Conservation (phyloP, 2,113 vertebrate species). For the Salminus brasiliensis region DNA sequence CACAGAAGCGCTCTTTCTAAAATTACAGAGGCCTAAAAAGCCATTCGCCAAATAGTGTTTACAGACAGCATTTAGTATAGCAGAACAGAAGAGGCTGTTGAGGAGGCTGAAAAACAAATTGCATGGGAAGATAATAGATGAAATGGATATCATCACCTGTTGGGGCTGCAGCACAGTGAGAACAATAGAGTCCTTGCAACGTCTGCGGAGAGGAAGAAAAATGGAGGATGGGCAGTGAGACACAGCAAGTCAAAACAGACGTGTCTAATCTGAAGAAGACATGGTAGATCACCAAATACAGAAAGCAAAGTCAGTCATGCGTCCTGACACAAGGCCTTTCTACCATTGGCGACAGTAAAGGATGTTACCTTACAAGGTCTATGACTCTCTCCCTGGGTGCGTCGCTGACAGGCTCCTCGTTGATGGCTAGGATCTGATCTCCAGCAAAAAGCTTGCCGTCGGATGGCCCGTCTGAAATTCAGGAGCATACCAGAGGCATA, state of each 20-base stretch:
- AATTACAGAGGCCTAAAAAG: not conserved
- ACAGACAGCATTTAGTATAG: slow-evolving; percentile 4
- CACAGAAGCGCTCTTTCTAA: not conserved
- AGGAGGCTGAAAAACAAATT: not conserved
- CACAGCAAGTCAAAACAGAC: slow-evolving; percentile 13
- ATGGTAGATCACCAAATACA: slow-evolving; percentile 21
- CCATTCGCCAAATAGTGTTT: not conserved
- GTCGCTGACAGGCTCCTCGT: slow-evolving; percentile 93
- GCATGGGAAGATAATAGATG: slow-evolving; percentile 45
- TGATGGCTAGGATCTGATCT: slow-evolving; percentile 97
- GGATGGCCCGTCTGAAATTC: slow-evolving; percentile 87
- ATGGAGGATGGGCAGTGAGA: slow-evolving; percentile 65
- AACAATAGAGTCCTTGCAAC: slow-evolving; percentile 90
- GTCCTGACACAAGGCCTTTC: slow-evolving; percentile 21
- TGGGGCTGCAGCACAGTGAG: slow-evolving; percentile 94
- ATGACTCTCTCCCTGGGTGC: slow-evolving; percentile 94
- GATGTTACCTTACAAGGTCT: slow-evolving; percentile 95
- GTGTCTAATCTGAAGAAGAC: slow-evolving; percentile 22
- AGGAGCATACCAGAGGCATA: slow-evolving; percentile 34
- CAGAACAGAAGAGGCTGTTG: not conserved
- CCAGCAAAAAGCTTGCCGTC: slow-evolving; percentile 94
- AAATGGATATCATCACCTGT: slow-evolving; percentile 81
- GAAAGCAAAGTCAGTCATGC: slow-evolving; percentile 30
- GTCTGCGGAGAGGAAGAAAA: slow-evolving; percentile 78
- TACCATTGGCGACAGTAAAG: slow-evolving; percentile 75